Evolutionary conservation across 2,888 invertebrate genomes (phyloP), one percentile per base, ranked within the genome.

Genomic region (Gari tellinella): DNA sequence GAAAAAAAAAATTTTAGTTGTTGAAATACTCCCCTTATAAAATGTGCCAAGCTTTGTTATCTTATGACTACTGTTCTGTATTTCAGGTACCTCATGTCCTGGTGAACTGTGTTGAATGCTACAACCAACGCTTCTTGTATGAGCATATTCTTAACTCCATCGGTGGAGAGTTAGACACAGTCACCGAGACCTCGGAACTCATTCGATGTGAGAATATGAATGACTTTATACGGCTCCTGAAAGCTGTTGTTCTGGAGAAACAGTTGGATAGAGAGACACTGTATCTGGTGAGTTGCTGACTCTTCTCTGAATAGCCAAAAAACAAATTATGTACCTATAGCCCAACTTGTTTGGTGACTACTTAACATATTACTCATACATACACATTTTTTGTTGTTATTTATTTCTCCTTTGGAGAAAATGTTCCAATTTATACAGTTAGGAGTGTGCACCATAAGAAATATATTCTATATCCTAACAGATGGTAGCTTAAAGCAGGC

Each of bases 61-160:
- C n/a, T n/a, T n/a, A n/a, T n/a, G n/a, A n/a, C 10, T 31, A 7
- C 10, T 31, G 14, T 52, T 25, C n/a, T 40, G 8, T 43, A 1
- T 82, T 74, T 21, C 82, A 91, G 91, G 68, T 88, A 15, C 88
- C 86, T 3, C 84, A 94, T 84, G 94, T 95, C 37, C 89, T 94
- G 43, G 93, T 97, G 31, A 96, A 97, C 92, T 95, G 97, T 89
- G 94, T 96, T 8, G 97, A 97, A 92, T 96, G 96, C 90, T 96
- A 96, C 90, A 94, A 95, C 10, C 93, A 94, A 10, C 95, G 95
- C 91, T 94, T 96, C 69, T 93, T 97, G 81, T 95, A 94, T 83
- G 96, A 97, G 91, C 94, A 94, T 66, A 94, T 97, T 70, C 89
- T 97, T 58, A 94, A 94, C 60, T 94, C 94, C 68, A 92, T 78